Percentiles rank a stretch among this genome's conserved stretches.
phyloP scores from a whole-genome alignment of 2,888 invertebrate species.

The Melanophora roralis region DNA sequence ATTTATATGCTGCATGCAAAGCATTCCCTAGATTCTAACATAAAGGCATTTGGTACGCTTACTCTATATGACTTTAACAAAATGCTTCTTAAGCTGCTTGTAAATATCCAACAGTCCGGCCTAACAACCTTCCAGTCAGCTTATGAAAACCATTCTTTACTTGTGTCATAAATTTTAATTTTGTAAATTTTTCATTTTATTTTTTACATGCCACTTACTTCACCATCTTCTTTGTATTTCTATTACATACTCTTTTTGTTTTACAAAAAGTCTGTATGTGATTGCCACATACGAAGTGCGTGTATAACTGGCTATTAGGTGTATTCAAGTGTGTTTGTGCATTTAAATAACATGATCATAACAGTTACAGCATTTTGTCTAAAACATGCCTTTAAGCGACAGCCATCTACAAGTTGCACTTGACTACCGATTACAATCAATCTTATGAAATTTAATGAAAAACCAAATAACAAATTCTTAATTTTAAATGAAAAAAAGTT shows the following conservation, averaged over 20 bases:
- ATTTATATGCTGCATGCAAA: constrained; percentile 47
- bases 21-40: constrained; percentile 13
- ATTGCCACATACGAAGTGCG: neutral
- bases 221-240: constrained; percentile 17
- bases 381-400: constrained; percentile 60
- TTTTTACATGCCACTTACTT: constrained; percentile 16
- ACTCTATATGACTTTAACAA: neutral
- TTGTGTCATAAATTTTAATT: constrained; percentile 69
- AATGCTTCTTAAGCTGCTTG: constrained; percentile 11
- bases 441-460: constrained; percentile 64
- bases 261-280: neutral
- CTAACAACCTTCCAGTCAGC: constrained; percentile 3
- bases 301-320: neutral
- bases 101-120: neutral
- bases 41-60: neutral
- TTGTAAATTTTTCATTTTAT: constrained; percentile 54
- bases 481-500: neutral
- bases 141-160: constrained; percentile 10
- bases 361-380: constrained; percentile 60
- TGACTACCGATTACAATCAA: constrained; percentile 76
- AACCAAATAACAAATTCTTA: constrained; percentile 4
- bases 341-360: constrained; percentile 34
- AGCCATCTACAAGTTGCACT: constrained; percentile 65
- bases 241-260: neutral
- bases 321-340: neutral